phyloP scores from a whole-genome alignment of 2,797 vertebrate species.

The Enteromius paludinosus region DNA sequence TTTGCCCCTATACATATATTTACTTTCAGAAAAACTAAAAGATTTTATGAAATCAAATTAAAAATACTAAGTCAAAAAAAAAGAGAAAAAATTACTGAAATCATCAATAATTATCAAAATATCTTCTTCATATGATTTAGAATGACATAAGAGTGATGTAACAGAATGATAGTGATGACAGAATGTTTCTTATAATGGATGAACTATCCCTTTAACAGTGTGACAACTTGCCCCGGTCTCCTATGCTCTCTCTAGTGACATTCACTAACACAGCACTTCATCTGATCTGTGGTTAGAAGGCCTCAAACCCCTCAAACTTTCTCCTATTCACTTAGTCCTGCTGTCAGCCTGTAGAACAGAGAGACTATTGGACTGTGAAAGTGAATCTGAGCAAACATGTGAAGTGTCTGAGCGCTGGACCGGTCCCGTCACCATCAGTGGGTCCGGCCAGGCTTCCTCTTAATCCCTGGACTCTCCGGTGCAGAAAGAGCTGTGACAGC shows the following conservation, averaged over 20 bases:
- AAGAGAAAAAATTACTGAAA: too few relatives aligned
- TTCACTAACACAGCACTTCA: not conserved
- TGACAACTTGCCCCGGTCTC: not conserved
- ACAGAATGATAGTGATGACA: too few relatives aligned
- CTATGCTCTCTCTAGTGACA: not conserved
- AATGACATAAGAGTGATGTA: too few relatives aligned
- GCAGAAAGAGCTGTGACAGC: conserved; percentile 73
- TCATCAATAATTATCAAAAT: too few relatives aligned
- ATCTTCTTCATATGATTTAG: too few relatives aligned
- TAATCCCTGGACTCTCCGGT: conserved; percentile 75
- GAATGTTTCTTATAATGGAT: too few relatives aligned
- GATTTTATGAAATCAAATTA: too few relatives aligned
- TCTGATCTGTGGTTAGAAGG: conserved; percentile 37
- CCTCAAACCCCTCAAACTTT: conserved; percentile 29
- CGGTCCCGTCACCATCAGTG: not conserved
- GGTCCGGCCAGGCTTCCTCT: conserved; percentile 72
- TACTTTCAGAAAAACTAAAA: too few relatives aligned
- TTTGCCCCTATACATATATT: not conserved
- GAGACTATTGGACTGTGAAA: not conserved
- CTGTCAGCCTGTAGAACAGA: not conserved
- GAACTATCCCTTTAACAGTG: not conserved
- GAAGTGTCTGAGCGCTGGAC: not conserved
- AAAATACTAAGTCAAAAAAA: too few relatives aligned
- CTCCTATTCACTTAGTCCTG: conserved; percentile 24
- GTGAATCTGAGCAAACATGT: conserved; percentile 12